These are phyloP conservation scores for Helobdella robusta DNA, from an alignment of 2,888 invertebrate species.

Conservation along the genomic window DNA sequence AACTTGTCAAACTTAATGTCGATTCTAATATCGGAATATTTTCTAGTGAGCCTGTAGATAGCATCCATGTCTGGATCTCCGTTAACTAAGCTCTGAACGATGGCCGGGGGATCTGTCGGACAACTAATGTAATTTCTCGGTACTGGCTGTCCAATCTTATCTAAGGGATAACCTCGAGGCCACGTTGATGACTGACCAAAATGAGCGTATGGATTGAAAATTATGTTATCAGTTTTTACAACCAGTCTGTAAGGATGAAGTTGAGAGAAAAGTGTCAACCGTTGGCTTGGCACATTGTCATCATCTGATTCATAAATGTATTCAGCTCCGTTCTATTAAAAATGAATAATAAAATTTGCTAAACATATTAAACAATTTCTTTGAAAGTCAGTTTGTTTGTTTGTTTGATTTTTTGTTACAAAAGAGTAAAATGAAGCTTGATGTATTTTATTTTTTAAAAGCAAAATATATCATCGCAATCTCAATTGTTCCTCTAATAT, in stretches of 20 bases:
- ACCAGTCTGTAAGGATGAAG: constrained; percentile 25
- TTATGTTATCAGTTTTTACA: constrained; percentile 27
- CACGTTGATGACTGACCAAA: constrained; percentile 41
- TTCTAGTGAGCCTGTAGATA: constrained; percentile 38
- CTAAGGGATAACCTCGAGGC: constrained; percentile 41
- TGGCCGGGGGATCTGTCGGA: constrained; percentile 31
- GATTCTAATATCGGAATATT: constrained; percentile 27
- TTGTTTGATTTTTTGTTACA: constrained; percentile 11
- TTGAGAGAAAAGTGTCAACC: constrained; percentile 18
- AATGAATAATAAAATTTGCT: too few species aligned
- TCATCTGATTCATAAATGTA: constrained; percentile 37
- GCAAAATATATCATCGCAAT: not conserved
- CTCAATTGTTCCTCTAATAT: too few species aligned
- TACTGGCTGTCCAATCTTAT: constrained; percentile 35
- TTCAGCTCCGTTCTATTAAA: constrained; percentile 34
- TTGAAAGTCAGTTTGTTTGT: constrained; percentile 20
- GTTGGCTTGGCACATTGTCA: constrained; percentile 30
- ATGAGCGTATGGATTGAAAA: constrained; percentile 35
- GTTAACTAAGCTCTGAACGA: constrained; percentile 40
- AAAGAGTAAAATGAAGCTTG: not conserved
- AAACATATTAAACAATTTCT: too few species aligned
- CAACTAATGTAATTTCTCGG: constrained; percentile 29
- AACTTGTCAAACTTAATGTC: constrained; percentile 36
- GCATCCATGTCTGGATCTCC: constrained; percentile 43
- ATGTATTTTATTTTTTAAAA: not conserved